A percentile compares a stretch with the other conserved stretches of the same genome.
Evolutionary conservation across 2,113 vertebrate species (phyloP).

Genomic region (Falco punctatus): DNA sequence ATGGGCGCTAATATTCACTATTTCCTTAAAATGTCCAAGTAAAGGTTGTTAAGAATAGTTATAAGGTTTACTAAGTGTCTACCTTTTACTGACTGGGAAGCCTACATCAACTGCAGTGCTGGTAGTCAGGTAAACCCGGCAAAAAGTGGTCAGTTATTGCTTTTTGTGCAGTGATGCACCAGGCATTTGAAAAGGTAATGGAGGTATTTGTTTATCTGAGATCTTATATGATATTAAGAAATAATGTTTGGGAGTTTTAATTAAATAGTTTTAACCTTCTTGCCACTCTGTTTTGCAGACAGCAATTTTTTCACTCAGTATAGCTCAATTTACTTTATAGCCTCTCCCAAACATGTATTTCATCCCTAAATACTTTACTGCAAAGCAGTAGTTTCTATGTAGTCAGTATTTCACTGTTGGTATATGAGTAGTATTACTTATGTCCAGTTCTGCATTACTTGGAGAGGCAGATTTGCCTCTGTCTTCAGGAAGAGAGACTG

Average conservation of each 20-base stretch:
- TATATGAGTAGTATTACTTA: background rate
- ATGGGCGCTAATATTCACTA: background rate
- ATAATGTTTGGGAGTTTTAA: background rate
- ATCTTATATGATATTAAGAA: background rate
- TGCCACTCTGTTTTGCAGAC: background rate
- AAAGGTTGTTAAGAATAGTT: background rate
- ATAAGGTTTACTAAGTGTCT: background rate
- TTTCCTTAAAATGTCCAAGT: background rate
- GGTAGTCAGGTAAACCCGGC: background rate
- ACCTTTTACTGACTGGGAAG: background rate
- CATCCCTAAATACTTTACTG: background rate
- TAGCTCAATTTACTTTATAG: background rate
- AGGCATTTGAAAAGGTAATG: background rate
- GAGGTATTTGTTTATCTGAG: background rate
- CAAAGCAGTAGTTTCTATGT: background rate
- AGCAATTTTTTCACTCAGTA: background rate
- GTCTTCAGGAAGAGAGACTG: background rate
- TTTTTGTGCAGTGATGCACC: background rate
- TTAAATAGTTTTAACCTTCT: conserved; percentile 5
- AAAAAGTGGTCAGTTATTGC: background rate
- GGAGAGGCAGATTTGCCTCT: background rate
- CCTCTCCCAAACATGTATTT: background rate
- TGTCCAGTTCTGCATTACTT: background rate
- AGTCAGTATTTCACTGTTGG: background rate
- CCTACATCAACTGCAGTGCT: accelerated